phyloP scores from a whole-genome alignment of 2,888 invertebrate genomes.

The Heliconius erato region DNA sequence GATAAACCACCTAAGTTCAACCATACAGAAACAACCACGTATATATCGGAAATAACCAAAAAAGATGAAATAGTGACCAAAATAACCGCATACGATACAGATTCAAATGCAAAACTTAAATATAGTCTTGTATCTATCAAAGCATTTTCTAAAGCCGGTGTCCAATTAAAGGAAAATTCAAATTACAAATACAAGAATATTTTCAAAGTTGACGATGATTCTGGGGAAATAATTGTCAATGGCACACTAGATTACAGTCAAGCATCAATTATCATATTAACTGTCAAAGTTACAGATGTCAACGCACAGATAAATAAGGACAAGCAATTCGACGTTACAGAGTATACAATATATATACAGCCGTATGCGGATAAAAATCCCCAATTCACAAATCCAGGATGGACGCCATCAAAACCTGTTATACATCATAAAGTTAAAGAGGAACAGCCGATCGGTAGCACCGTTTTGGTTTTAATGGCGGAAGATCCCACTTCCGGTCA shows the following conservation, averaged over 20 bases:
- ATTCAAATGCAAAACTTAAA: slow-evolving; percentile 88
- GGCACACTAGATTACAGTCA: slow-evolving; percentile 89
- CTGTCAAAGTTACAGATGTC: slow-evolving; percentile 88
- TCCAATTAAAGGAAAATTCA: slow-evolving; percentile 87
- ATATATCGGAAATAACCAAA: slow-evolving; percentile 89
- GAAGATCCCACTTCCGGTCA: slow-evolving; percentile 89
- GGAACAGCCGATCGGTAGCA: slow-evolving; percentile 91
- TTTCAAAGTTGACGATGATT: slow-evolving; percentile 89
- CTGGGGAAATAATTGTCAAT: slow-evolving; percentile 89
- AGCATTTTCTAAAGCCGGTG: slow-evolving; percentile 91
- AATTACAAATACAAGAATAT: slow-evolving; percentile 88
- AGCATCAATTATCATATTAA: slow-evolving; percentile 90
- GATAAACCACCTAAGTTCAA: slow-evolving; percentile 93
- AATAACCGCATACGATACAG: slow-evolving; percentile 90
- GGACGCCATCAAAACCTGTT: slow-evolving; percentile 89
- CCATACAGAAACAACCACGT: slow-evolving; percentile 87
- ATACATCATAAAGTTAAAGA: slow-evolving; percentile 90
- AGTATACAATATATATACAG: slow-evolving; percentile 92
- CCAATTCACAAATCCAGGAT: slow-evolving; percentile 89
- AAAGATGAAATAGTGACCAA: slow-evolving; percentile 87
- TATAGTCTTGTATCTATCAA: slow-evolving; percentile 89
- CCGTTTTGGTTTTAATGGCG: slow-evolving; percentile 88
- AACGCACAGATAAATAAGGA: slow-evolving; percentile 89
- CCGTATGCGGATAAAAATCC: slow-evolving; percentile 92
- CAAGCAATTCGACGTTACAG: slow-evolving; percentile 87